phyloP scores from a whole-genome alignment of 2,888 invertebrate species.

The Dichetophora obliterata region DNA sequence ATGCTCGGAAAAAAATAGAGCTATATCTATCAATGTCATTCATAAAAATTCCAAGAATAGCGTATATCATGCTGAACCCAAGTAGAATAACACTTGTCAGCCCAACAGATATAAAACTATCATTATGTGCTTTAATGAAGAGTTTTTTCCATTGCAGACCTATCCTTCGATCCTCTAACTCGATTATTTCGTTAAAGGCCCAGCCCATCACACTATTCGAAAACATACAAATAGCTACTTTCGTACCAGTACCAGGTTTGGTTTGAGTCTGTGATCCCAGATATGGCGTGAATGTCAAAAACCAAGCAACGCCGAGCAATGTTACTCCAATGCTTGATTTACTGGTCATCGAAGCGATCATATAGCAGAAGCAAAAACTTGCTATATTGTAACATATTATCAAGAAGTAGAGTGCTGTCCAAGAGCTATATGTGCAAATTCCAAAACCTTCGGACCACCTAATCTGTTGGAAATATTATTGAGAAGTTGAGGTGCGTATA shows the following conservation, averaged over 20 bases:
- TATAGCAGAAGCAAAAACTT: slow-evolving; percentile 80
- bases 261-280: slow-evolving; percentile 55
- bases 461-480: slow-evolving; percentile 41
- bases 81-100: not conserved
- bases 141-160: slow-evolving; percentile 67
- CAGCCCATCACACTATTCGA: slow-evolving; percentile 80
- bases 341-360: slow-evolving; percentile 81
- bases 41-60: slow-evolving; percentile 82
- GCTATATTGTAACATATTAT: slow-evolving; percentile 78
- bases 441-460: slow-evolving; percentile 70
- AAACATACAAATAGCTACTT: slow-evolving; percentile 72
- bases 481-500: too few relatives aligned
- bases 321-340: slow-evolving; percentile 82
- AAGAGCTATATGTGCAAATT: slow-evolving; percentile 78
- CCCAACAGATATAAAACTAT: slow-evolving; percentile 8
- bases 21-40: slow-evolving; percentile 58
- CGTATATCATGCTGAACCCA: slow-evolving; percentile 45
- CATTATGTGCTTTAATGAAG: slow-evolving; percentile 58
- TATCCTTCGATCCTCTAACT: slow-evolving; percentile 75
- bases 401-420: slow-evolving; percentile 77
- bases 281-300: slow-evolving; percentile 79
- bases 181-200: slow-evolving; percentile 79
- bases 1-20: too few relatives aligned
- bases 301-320: slow-evolving; percentile 80
- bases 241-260: too few relatives aligned